Conservation (phyloP, 2,113 vertebrate genomes). For the Sorex fumeus region DNA sequence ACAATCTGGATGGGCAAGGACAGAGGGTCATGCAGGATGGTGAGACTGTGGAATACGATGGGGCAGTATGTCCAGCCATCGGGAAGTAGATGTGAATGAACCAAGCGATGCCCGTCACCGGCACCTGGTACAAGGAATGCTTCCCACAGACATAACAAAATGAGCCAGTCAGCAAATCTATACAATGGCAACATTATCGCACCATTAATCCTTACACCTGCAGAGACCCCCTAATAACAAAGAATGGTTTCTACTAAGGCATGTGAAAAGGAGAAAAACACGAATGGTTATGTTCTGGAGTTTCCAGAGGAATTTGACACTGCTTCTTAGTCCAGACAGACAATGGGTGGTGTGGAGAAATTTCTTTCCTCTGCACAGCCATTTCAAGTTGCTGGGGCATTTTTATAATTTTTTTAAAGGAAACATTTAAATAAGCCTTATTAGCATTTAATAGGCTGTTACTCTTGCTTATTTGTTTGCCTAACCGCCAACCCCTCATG, state of each 20-base stretch:
- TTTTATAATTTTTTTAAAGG: background rate
- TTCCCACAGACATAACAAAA: background rate
- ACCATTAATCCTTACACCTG: background rate
- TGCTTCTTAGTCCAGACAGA: background rate
- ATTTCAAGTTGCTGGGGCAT: fast-evolving
- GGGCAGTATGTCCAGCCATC: background rate
- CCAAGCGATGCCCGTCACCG: fast-evolving
- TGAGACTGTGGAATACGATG: fast-evolving
- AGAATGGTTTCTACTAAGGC: background rate
- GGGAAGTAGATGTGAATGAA: too few species aligned
- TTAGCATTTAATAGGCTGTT: background rate
- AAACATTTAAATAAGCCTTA: background rate
- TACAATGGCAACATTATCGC: background rate
- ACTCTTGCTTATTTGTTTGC: background rate
- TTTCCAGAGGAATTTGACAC: background rate
- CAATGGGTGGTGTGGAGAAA: background rate
- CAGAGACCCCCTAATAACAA: background rate
- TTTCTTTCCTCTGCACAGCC: background rate
- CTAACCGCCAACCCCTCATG: background rate
- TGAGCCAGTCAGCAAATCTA: background rate
- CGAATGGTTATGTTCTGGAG: too few species aligned
- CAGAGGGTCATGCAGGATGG: background rate
- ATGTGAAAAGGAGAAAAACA: background rate
- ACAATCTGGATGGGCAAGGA: background rate
- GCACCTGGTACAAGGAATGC: background rate